Evolutionary conservation across 2,888 invertebrate species (phyloP).

Genomic region (Drosophila kambysellisi): DNA sequence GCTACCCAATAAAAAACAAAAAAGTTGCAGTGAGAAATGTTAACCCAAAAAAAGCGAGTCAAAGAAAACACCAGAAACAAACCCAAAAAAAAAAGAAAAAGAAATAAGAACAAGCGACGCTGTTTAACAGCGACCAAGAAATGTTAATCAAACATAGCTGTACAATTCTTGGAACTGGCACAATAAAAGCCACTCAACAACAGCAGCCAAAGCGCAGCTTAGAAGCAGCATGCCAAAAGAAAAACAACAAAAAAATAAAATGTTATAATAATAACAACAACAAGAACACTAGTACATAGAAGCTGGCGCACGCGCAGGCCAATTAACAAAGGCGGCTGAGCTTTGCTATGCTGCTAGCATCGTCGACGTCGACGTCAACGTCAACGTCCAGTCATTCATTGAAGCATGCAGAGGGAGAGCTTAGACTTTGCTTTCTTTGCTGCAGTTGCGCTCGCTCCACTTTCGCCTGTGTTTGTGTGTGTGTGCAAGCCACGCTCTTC

Average conservation of each 20-base stretch:
- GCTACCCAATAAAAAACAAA: conserved; percentile 22
- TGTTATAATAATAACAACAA: conserved; percentile 35
- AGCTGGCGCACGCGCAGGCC: conserved; percentile 70
- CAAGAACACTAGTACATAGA: conserved; percentile 51
- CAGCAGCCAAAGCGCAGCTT: conserved; percentile 42
- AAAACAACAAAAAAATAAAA: conserved; percentile 41
- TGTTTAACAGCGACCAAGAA: conserved; percentile 44
- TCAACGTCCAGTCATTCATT: conserved; percentile 54
- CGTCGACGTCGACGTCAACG: conserved; percentile 12
- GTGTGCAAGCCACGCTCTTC: conserved; percentile 43
- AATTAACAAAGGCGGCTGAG: conserved; percentile 67
- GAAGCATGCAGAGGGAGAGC: conserved; percentile 55
- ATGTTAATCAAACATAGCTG: conserved; percentile 80
- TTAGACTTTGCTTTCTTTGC: conserved; percentile 40
- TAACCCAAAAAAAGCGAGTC: conserved; percentile 37
- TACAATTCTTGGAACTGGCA: conserved; percentile 75
- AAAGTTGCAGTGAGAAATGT: conserved; percentile 33
- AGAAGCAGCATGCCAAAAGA: conserved; percentile 46
- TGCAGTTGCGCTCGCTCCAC: conserved; percentile 57
- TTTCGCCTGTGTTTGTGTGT: conserved; percentile 49
- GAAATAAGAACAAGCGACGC: conserved; percentile 3
- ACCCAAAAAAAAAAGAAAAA: conserved; percentile 9
- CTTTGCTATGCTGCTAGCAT: conserved; percentile 12
- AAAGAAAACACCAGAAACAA: conserved; percentile 30
- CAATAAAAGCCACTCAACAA: conserved; percentile 67